Base-by-base conservation (phyloP, 2,888 invertebrate genomes). In the Cyclophora albipunctata region DNA sequence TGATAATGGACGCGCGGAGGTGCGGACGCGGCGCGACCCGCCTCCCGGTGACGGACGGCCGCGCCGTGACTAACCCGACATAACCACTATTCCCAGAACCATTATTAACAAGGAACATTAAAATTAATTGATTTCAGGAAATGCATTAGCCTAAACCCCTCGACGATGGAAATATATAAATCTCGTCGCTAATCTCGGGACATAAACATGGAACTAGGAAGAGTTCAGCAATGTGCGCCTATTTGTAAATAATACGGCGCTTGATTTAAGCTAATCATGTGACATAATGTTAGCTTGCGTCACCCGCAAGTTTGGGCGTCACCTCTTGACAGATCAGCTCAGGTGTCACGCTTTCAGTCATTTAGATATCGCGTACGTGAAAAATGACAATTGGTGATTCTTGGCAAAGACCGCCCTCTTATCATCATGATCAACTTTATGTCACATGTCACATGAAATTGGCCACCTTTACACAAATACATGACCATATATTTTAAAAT, bases 1-100 rank as follows among this genome's bases (percentile, higher is more conserved):
- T 69, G 80, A 75, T 83, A 81, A 85, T 84, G 73, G 83, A 80
- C 78, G 72, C 57, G 66, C 58, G 59, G 67, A 73, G 70, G 76
- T 66, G 84, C 68, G 72, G 80, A 82, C 75, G 75, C 69, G 71
- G 59, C 63, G 60, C 65, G 60, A 60, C 58, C 62, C 67, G 63
- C 61, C 54, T 53, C 54, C 57, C 65, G 84, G 64, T 77, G 84
- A 84, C 71, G 61, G 82, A 81, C 73, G 59, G 67, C 64, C 66
- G 64, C 51, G 51, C 55, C 54, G 58, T 81, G 79, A 83, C 77
- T 82, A 78, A 81, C 48, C 49, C 44, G 47, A 50, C 47, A 49
- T 55, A 51, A 56, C 57, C 51, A 54, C 49, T 51, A 4, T 37
- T 37, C 37, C 37, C 4, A 4, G 37, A 37, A 37, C 37, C 5